These are phyloP conservation scores for Acleris emargana DNA, from an alignment of 2,888 invertebrate genomes.

Conservation along the genomic window DNA sequence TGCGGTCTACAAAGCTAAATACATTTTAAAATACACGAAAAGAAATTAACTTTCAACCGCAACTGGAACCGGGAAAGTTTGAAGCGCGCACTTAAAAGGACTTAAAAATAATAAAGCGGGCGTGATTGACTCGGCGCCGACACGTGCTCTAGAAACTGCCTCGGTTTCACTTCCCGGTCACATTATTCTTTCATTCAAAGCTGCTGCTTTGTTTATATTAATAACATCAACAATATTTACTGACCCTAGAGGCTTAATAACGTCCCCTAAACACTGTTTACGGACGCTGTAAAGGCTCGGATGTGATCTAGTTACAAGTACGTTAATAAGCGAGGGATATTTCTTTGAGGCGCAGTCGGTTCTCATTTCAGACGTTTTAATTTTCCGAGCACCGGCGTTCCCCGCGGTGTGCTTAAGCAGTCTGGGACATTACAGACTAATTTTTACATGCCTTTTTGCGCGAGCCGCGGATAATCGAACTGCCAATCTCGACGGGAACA, in stretches of 20 bases:
- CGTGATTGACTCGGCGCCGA: constrained; percentile 50
- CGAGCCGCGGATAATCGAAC: constrained; percentile 76
- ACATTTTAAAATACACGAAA: constrained; percentile 83
- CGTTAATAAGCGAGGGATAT: constrained; percentile 53
- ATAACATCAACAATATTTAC: constrained; percentile 1
- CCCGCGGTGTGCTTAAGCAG: constrained; percentile 74
- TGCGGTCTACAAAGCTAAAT: constrained; percentile 79
- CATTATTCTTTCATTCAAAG: neutral
- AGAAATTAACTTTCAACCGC: constrained; percentile 79
- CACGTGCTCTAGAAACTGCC: constrained; percentile 19
- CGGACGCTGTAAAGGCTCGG: constrained; percentile 17
- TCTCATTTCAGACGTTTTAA: constrained; percentile 72
- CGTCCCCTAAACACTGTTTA: constrained; percentile 6
- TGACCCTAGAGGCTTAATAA: constrained; percentile 24
- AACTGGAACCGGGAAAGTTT: constrained; percentile 73
- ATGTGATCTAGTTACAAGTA: constrained; percentile 34
- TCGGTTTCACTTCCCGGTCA: neutral
- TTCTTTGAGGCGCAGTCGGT: constrained; percentile 54
- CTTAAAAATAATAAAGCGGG: constrained; percentile 79
- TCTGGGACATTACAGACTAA: constrained; percentile 76
- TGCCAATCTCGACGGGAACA: constrained; percentile 76
- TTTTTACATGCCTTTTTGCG: constrained; percentile 77
- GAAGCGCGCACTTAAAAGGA: constrained; percentile 69
- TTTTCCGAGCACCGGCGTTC: constrained; percentile 59
- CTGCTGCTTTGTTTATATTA: neutral